Conservation (phyloP, 2,888 invertebrate genomes). For the Calameuta pallipes region DNA sequence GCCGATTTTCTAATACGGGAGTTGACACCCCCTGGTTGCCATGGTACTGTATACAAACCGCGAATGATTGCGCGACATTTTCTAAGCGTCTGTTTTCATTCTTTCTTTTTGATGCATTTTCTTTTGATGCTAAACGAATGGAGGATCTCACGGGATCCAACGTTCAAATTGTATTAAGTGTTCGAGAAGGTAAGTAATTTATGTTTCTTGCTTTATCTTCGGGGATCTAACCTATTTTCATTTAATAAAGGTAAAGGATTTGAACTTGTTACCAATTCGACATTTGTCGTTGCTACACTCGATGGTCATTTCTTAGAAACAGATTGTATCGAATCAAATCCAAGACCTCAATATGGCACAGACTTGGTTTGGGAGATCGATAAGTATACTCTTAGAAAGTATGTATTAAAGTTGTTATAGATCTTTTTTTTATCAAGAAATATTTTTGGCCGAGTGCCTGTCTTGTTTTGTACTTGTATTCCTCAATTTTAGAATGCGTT, state of each 20-base stretch:
- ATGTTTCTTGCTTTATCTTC: slow-evolving; percentile 19
- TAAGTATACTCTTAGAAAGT: slow-evolving; percentile 77
- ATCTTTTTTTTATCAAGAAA: slow-evolving; percentile 14
- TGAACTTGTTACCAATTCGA: slow-evolving; percentile 69
- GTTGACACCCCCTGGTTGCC: too few species aligned
- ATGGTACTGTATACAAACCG: too few species aligned
- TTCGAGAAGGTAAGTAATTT: slow-evolving; percentile 72
- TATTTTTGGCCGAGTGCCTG: slow-evolving; percentile 22
- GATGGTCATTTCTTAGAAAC: slow-evolving; percentile 78
- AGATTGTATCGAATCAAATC: slow-evolving; percentile 71
- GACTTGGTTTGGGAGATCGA: slow-evolving; percentile 85
- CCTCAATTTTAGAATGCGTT: slow-evolving; percentile 71
- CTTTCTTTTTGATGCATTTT: slow-evolving; percentile 19
- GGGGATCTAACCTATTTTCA: slow-evolving; percentile 27
- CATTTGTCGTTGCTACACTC: slow-evolving; percentile 72
- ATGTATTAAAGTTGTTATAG: slow-evolving; percentile 30
- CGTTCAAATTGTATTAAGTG: slow-evolving; percentile 75
- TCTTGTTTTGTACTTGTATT: too few species aligned
- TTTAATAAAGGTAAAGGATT: slow-evolving; percentile 69
- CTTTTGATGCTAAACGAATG: slow-evolving; percentile 63
- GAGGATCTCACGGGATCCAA: slow-evolving; percentile 74
- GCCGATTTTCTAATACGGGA: too few species aligned
- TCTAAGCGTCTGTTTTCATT: neutral
- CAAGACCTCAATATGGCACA: slow-evolving; percentile 75
- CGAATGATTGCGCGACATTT: too few species aligned